Percentiles rank a stretch among this genome's conserved stretches.
Evolutionary conservation across 2,888 invertebrate genomes (phyloP).

Genomic region (Matsumyia berberina): DNA sequence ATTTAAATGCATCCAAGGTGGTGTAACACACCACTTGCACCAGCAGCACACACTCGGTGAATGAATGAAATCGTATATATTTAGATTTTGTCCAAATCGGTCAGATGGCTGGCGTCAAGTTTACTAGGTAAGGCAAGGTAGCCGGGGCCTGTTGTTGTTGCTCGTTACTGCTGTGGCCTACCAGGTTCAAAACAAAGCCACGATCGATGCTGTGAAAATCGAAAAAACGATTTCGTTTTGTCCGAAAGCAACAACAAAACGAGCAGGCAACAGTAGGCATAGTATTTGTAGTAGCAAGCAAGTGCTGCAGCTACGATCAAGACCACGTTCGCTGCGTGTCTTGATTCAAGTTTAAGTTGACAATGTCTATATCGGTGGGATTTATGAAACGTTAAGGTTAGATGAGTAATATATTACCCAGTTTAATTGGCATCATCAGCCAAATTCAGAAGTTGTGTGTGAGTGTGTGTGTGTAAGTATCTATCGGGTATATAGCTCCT

Average conservation of each 20-base stretch:
- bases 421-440: conserved; percentile 75
- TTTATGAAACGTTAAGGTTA: conserved; percentile 75
- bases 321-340: conserved; percentile 74
- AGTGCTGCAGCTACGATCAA: conserved; percentile 61
- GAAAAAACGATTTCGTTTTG: conserved; percentile 40
- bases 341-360: conserved; percentile 76
- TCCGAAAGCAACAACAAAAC: conserved; percentile 24
- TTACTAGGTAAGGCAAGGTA: conserved; percentile 75
- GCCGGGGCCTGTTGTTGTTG: conserved; percentile 43
- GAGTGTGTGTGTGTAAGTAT: neutral
- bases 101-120: conserved; percentile 75
- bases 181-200: conserved; percentile 57
- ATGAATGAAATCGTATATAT: conserved; percentile 74
- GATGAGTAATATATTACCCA: conserved; percentile 71
- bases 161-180: conserved; percentile 21
- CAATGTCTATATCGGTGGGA: conserved; percentile 76
- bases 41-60: conserved; percentile 38
- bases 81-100: conserved; percentile 76
- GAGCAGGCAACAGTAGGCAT: neutral
- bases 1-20: conserved; percentile 73
- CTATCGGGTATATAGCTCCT: no score
- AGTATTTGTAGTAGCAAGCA: conserved; percentile 3
- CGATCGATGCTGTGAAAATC: conserved; percentile 33
- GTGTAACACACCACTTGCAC: conserved; percentile 44
- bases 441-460: conserved; percentile 58